Evolutionary conservation across 2,888 invertebrate genomes (phyloP), one percentile per base, ranked within the genome.

Genomic region (Troides oblongomaculatus): DNA sequence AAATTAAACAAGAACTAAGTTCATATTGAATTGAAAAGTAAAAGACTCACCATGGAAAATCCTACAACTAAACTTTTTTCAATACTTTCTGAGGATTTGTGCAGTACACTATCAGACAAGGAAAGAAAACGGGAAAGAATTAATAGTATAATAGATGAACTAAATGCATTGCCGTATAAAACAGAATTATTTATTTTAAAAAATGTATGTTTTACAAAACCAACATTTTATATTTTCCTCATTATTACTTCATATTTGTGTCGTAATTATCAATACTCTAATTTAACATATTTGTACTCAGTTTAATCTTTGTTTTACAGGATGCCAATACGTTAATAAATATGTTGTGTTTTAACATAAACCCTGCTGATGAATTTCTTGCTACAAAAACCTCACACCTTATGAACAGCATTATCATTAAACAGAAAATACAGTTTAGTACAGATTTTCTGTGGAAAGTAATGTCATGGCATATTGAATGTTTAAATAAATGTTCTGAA

Each of bases 101-200:
- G 89, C 72, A 87, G 85, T 79, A 76, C 86, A 73, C 72, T 92
- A 12, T 84, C 84, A 74, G 68, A 82, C 59, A 89, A 87, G 80
- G 84, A 88, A 74, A 93, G 88, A 66, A 92, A 93, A 75, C 89
- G 89, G 78, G 81, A 83, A 56, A 86, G 88, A 74, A 86, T 95
- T 5, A 93, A 94, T 77, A 81, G 84, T 59, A 81, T 93, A 21
- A 87, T 96, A 63, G 94, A 94, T 77, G 94, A 95, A 74, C 85
- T 96, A 56, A 95, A 95, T 81, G 88, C 93, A 0, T 85, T 95
- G 64, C 94, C 95, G 75, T 95, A 92, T 77, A 93, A 93, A 77
- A 79, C 79, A 25, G 84, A 91, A 69, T 76, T 90, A 68, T 88
- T 92, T 78, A 86, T 87, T n/a, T 81, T 85, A 69, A 87, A 88